Percentiles rank a stretch among this genome's conserved stretches.
phyloP scores from a whole-genome alignment of 2,888 invertebrate genomes.

The Galerucella nymphaeae region DNA sequence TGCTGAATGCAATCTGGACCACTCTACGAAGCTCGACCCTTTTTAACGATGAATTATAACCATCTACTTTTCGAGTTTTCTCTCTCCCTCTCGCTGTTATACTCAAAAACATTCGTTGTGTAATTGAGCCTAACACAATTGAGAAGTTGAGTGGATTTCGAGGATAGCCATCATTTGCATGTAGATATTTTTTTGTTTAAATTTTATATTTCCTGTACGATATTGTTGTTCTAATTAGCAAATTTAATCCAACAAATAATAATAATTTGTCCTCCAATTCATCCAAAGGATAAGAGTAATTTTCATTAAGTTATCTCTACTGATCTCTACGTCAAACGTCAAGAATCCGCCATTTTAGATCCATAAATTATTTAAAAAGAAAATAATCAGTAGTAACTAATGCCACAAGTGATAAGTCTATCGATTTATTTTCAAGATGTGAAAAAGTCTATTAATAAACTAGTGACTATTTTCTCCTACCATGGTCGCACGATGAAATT shows the following conservation, averaged over 20 bases:
- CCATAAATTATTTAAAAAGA: too few species aligned
- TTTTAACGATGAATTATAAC: constrained; percentile 44
- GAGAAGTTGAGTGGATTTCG: constrained; percentile 26
- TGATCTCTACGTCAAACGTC: too few species aligned
- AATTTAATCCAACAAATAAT: background rate
- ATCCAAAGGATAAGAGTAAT: too few species aligned
- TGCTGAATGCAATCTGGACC: constrained; percentile 60
- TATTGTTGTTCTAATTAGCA: background rate
- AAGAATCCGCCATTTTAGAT: too few species aligned
- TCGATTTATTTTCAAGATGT: too few species aligned
- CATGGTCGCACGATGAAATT: too few species aligned
- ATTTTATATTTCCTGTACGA: background rate
- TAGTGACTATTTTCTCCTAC: too few species aligned
- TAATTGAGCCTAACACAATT: constrained; percentile 33
- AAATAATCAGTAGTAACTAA: too few species aligned
- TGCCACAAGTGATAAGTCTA: too few species aligned
- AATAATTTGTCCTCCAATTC: too few species aligned
- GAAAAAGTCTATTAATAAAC: too few species aligned
- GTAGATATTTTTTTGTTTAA: background rate
- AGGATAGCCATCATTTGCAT: constrained; percentile 14
- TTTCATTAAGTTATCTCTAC: too few species aligned
- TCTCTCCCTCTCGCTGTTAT: constrained; percentile 35
- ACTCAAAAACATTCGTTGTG: constrained; percentile 32
- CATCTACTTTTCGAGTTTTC: constrained; percentile 30
- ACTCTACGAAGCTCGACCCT: constrained; percentile 40